phyloP scores from a whole-genome alignment of 2,797 vertebrate species.

The Heliangelus exortis region DNA sequence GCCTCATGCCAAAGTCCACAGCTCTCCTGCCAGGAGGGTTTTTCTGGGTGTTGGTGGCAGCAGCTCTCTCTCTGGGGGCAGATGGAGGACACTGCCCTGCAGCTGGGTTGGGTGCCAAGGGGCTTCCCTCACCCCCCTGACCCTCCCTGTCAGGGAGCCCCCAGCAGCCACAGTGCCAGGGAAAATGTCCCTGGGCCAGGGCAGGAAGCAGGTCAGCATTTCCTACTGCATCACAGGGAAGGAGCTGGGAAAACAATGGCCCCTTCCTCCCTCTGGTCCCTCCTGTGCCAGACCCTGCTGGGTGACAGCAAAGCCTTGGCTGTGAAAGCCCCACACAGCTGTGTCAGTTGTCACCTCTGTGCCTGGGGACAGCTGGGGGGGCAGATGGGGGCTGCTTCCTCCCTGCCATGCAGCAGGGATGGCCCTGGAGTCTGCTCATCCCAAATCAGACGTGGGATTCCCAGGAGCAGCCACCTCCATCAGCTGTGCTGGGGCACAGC shows the following conservation, averaged over 20 bases:
- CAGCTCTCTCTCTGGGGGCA: neutral
- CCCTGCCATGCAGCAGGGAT: neutral
- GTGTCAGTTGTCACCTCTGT: neutral
- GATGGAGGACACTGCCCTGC: rapidly evolving
- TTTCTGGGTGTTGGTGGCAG: neutral
- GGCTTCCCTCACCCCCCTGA: rapidly evolving
- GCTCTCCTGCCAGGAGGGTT: neutral
- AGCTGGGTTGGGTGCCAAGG: neutral
- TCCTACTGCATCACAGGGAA: slow-evolving; percentile 40
- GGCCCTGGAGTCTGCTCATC: rapidly evolving
- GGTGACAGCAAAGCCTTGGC: rapidly evolving
- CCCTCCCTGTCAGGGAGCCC: neutral
- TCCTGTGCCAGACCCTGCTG: neutral
- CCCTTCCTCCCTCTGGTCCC: slow-evolving; percentile 11
- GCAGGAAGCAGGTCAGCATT: slow-evolving; percentile 47
- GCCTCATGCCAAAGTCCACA: neutral
- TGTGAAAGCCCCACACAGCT: neutral
- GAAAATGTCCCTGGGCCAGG: neutral
- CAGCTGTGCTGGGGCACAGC: neutral
- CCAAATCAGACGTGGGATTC: rapidly evolving
- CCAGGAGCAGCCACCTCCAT: neutral
- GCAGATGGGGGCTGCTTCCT: neutral
- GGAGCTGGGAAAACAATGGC: slow-evolving; percentile 48
- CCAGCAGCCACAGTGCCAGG: neutral
- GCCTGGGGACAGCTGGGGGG: rapidly evolving